Evolutionary conservation across 2,797 vertebrate species (phyloP).

Genomic region (Schizothorax lantsangensis): DNA sequence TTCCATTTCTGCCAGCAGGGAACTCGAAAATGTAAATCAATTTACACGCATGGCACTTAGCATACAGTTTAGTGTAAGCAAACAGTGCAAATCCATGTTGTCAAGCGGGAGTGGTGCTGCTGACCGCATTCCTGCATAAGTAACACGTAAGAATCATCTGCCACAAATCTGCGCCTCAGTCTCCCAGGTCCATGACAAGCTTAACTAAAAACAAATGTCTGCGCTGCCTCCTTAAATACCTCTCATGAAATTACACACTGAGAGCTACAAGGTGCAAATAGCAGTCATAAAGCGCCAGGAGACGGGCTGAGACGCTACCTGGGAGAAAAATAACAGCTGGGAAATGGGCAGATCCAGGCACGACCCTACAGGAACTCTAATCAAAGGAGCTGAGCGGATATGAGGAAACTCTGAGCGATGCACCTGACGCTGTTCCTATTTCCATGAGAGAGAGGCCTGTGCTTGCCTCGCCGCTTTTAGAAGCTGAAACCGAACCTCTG

Average conservation of each 20-base stretch:
- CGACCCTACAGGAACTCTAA: constrained; percentile 71
- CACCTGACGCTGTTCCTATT: constrained; percentile 66
- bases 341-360: constrained; percentile 76
- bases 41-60: constrained; percentile 7
- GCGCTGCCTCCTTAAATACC: constrained; percentile 67
- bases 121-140: constrained; percentile 28
- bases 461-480: constrained; percentile 30
- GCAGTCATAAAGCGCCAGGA: constrained; percentile 75
- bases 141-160: constrained; percentile 23
- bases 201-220: constrained; percentile 64
- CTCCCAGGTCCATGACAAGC: constrained; percentile 54
- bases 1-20: not conserved
- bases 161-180: constrained; percentile 9
- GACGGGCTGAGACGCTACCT: constrained; percentile 75
- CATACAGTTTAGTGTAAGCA: not conserved
- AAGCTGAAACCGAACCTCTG: constrained; percentile 22
- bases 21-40: not conserved
- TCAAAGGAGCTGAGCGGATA: constrained; percentile 69
- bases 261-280: constrained; percentile 77
- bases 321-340: constrained; percentile 81
- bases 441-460: constrained; percentile 36
- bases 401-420: constrained; percentile 68
- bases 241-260: constrained; percentile 80
- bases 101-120: constrained; percentile 23
- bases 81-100: constrained; percentile 2